Evolutionary conservation across 2,888 invertebrate species (phyloP), one percentile per base, ranked within the genome.

Genomic region (Eilema griseolum): DNA sequence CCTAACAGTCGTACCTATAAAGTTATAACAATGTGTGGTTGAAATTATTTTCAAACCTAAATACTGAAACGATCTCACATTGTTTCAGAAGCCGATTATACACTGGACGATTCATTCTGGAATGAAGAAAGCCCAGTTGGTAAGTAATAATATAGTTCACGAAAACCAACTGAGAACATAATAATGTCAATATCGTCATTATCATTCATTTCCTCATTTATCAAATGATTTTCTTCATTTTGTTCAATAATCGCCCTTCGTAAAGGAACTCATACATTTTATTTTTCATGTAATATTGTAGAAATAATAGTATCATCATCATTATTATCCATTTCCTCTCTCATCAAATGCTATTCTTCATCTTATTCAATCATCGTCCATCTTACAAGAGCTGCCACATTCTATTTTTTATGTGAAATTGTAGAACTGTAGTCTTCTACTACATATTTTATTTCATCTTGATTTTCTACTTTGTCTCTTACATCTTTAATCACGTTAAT

Each of bases 91-190:
- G 98, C 98, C 93, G 98, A 98, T 96, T 98, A 98, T 95, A 98
- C 98, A 89, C 96, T 98, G 96, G 98, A 98, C 96, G 98, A 98
- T 96, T 98, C 98, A 90, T 98, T 97, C 96, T 98, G 98, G 98
- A 98, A 98, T 96, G 98, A 98, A 95, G 98, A 98, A 95, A 98
- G 97, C 96, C 98, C 98, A 95, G 97, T 97, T 93, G 98, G 98
- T 98, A 92, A 97, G 98, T 97, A 67, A 69, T 31, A 68, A 20
- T 16, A 62, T 62, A 62, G 62, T 26, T 24, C 26, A 16, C 24
- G 33, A 62, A 62, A 41, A 20, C 62, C 62, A 62, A 41, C 41
- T 41, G 41, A 62, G 37, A 62, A 8, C 23, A 62, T 61, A 37
- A 8, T 33, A 41, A 16, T 37, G 3, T 37, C 16, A 37, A 8